A percentile compares a stretch with the other conserved stretches of the same genome.
phyloP scores from a whole-genome alignment of 2,888 invertebrate species.

The Calliscelio sp. region DNA sequence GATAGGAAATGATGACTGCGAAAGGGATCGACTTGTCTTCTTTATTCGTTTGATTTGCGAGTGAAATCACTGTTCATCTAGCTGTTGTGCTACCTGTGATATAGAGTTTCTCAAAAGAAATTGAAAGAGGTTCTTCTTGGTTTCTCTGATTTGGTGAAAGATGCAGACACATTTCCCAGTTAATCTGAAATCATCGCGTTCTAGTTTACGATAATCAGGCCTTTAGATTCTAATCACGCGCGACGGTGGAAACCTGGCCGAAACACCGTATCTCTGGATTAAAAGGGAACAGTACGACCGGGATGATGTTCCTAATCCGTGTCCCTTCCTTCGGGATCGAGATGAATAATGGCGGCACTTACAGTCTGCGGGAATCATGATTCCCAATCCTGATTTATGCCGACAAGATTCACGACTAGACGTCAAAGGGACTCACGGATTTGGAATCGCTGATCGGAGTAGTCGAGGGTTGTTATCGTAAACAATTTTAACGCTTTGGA shows the following conservation, averaged over 20 bases:
- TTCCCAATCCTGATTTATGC: constrained; percentile 45
- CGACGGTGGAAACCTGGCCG: constrained; percentile 19
- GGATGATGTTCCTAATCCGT: constrained; percentile 44
- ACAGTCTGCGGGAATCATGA: constrained; percentile 23
- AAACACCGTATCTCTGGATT: constrained; percentile 44
- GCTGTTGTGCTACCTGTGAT: constrained; percentile 28
- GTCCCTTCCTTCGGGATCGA: background rate
- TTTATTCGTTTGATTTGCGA: background rate
- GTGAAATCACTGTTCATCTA: background rate
- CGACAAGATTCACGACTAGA: background rate
- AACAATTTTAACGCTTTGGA: constrained; percentile 57
- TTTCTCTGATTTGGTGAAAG: too few relatives aligned
- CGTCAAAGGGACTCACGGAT: constrained; percentile 7
- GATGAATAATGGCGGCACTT: constrained; percentile 42
- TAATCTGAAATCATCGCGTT: constrained; percentile 4
- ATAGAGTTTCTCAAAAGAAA: too few relatives aligned
- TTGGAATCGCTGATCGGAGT: too few relatives aligned
- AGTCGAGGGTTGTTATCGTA: constrained; percentile 51
- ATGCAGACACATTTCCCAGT: too few relatives aligned
- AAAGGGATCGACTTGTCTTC: constrained; percentile 26
- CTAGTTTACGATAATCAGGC: constrained; percentile 27
- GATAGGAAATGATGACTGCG: constrained; percentile 19
- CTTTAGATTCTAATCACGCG: constrained; percentile 42
- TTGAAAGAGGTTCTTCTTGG: too few relatives aligned
- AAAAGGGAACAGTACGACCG: constrained; percentile 37